Evolutionary conservation across 2,888 invertebrate genomes (phyloP).

Genomic region (Oegoconia quadripuncta): DNA sequence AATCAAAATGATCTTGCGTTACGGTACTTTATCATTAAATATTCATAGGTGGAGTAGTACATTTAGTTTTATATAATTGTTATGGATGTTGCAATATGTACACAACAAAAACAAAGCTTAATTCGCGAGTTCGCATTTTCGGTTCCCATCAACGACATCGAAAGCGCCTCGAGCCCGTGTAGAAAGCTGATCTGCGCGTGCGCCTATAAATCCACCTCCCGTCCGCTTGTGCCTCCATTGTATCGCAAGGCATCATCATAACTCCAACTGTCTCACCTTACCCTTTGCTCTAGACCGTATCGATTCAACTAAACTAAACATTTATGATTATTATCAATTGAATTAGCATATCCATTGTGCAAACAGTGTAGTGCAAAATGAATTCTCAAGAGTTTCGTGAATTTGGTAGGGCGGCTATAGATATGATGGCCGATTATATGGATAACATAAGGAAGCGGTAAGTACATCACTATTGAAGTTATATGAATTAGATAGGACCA

Average conservation of each 20-base stretch:
- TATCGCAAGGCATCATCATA: slow-evolving; percentile 54
- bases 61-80: no score
- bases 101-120: background rate
- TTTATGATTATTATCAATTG: slow-evolving; percentile 5
- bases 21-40: no score
- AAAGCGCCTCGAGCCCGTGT: slow-evolving; percentile 31
- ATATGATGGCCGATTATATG: slow-evolving; percentile 94
- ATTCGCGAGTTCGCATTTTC: background rate
- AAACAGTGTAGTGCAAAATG: slow-evolving; percentile 77
- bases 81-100: no score
- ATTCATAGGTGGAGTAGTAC: no score
- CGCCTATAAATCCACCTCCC: slow-evolving; percentile 62
- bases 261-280: slow-evolving; percentile 31
- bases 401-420: slow-evolving; percentile 92
- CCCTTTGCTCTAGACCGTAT: background rate
- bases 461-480: no score
- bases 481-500: no score
- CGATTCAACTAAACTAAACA: no score
- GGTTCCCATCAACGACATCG: slow-evolving; percentile 4
- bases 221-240: slow-evolving; percentile 52
- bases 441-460: slow-evolving; percentile 90
- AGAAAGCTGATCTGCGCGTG: slow-evolving; percentile 56
- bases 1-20: no score
- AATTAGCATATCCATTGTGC: no score
- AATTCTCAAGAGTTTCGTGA: slow-evolving; percentile 87